These are phyloP conservation scores for Nemoura dubitans DNA, from an alignment of 2,888 invertebrate genomes.

Conservation along the genomic window DNA sequence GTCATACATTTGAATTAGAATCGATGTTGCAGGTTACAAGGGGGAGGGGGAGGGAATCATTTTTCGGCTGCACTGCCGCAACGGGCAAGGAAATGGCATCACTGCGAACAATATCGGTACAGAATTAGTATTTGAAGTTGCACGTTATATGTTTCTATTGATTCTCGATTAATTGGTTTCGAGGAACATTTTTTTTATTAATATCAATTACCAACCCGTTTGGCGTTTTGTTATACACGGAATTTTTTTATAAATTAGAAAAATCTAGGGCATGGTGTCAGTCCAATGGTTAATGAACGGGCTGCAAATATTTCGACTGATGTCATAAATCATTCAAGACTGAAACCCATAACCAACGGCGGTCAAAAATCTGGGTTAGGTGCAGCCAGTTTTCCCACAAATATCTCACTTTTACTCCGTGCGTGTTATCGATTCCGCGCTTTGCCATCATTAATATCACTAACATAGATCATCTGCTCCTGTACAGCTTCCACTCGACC, in stretches of 20 bases:
- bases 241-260: conserved; percentile 12
- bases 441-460: background rate
- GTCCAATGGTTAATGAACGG: background rate
- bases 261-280: background rate
- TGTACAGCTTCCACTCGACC: background rate
- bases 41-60: no score
- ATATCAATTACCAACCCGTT: background rate
- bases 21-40: no score
- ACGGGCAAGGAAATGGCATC: no score
- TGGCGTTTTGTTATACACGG: background rate
- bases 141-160: no score
- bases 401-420: background rate
- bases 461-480: background rate
- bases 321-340: background rate
- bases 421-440: background rate
- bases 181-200: background rate
- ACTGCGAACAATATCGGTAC: no score
- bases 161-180: no score
- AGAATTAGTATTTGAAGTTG: no score
- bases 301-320: background rate
- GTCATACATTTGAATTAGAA: no score
- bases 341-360: background rate
- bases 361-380: background rate
- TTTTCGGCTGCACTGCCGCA: no score
- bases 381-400: background rate